Base-by-base conservation (phyloP, 2,113 vertebrate species). In the Sturnus vulgaris region DNA sequence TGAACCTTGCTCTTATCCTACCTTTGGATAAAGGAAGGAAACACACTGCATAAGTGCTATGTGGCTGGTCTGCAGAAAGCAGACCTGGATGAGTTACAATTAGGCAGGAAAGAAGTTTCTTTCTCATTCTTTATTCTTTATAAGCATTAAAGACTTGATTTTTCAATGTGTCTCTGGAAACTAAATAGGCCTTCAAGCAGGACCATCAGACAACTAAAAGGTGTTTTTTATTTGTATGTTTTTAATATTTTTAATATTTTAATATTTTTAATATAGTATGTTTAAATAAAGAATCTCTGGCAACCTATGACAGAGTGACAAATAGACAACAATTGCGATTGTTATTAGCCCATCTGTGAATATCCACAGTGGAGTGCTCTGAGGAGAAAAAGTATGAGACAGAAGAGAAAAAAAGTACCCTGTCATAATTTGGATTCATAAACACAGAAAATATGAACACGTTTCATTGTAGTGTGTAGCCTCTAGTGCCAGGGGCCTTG, bases 271-370 rank as follows among this genome's bases (percentile, higher is more conserved):
- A n/a, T n/a, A n/a, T n/a, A n/a, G n/a, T n/a, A n/a, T n/a, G 94
- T 76, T 78, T 80, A 96, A 94, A 93, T 94, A 94, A 93, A 96
- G 76, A 94, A 94, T 85, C 73, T 71, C 59, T 90, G 66, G 91
- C 93, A 96, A 88, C 22, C 7, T 20, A 2, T 39, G 95, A 93
- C 93, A 96, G 40, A 44, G 82, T 88, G 92, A 95, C 87, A 92
- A 96, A 93, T 77, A 63, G 85, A 79, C 76, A 94, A 66, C 88
- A 28, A 79, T 55, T 63, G 79, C 4, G 0, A 83, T 46, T 94
- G 91, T 92, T 97, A 96, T 90, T 93, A 96, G 85, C 68, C 90
- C 82, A 95, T 95, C 93, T 92, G 86, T 90, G 82, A 95, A 88
- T 71, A 94, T n/a, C 80, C 86, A 95, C 75, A 68, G 82, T 68